Evolutionary conservation across 2,888 invertebrate species (phyloP), one percentile per base, ranked within the genome.

Genomic region (Drosophila kanekoi): DNA sequence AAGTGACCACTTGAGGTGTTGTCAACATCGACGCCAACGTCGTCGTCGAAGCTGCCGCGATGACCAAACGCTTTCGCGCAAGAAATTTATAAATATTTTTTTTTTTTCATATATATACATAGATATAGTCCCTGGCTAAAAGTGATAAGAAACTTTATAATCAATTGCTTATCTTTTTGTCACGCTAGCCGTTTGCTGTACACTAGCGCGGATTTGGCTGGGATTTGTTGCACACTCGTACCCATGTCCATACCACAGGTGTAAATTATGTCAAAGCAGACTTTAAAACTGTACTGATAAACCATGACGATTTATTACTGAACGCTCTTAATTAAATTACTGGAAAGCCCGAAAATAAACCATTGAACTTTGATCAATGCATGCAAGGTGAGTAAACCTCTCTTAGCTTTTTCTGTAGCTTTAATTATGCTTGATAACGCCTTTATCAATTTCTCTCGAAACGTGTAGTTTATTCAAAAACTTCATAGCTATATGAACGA

Each of bases 221-320:
- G 65, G 76, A 75, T 75, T 75, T 59, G 44, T 13, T 28, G 38
- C 40, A 8, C 3, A 20, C 37, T 35, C 23, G 28, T 40, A 9
- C 40, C 33, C 14, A 18, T 47, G 35, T 2, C 40, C 45, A 41
- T 45, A 35, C 32, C 48, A 23, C 53, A 38, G 53, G 23, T 54
- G 53, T 75, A 75, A 75, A 75, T 68, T 59, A 76, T 76, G 66
- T 75, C 60, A 58, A 53, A 60, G 54, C 53, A 61, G 60, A 54
- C 40, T 48, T 56, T 52, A 38, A 61, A 72, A 52, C 56, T 56
- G 28, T 53, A 41, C 28, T 41, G 74, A 75, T 75, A 71, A 72
- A 11, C 52, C 9, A 37, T 23, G 18, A 40, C 59, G 52, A 74
- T 74, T 74, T 74, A 74, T 71, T 38, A 20, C 58, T 35, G 47